Conservation (phyloP, 2,888 invertebrate species). For the Nomada ruficornis region DNA sequence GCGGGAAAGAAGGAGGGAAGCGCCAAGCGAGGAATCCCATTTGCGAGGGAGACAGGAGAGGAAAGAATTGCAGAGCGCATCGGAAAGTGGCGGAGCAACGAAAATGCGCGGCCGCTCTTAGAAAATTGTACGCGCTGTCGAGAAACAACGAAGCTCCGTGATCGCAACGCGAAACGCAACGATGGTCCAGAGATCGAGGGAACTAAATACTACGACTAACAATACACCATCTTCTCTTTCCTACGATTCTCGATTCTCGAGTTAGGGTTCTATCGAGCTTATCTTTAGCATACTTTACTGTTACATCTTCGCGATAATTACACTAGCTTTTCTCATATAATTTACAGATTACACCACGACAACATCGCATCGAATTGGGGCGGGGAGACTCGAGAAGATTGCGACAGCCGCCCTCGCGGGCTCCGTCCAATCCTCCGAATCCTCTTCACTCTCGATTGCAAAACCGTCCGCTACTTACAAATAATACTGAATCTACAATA, state of each 20-base stretch:
- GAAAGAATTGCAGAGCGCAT: too few relatives aligned
- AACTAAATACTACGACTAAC: constrained; percentile 66
- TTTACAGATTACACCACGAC: constrained; percentile 67
- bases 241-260: constrained; percentile 44
- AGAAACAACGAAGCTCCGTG: constrained; percentile 40
- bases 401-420: constrained; percentile 22
- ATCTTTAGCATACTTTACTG: constrained; percentile 58
- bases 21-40: too few relatives aligned
- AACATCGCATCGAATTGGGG: constrained; percentile 54
- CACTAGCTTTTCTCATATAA: constrained; percentile 61
- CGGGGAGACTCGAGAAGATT: constrained; percentile 27
- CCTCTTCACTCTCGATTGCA: constrained; percentile 12
- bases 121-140: not conserved
- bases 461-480: constrained; percentile 55
- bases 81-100: not conserved
- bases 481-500: constrained; percentile 73
- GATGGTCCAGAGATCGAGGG: constrained; percentile 76
- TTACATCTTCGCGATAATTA: constrained; percentile 46
- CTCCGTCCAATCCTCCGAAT: constrained; percentile 8
- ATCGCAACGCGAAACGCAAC: constrained; percentile 69
- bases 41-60: not conserved
- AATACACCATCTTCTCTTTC: constrained; percentile 50
- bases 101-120: not conserved
- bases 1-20: not conserved
- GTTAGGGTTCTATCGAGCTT: constrained; percentile 51